Base-by-base conservation (phyloP, 2,888 invertebrate species). In the Macrophya annulata region DNA sequence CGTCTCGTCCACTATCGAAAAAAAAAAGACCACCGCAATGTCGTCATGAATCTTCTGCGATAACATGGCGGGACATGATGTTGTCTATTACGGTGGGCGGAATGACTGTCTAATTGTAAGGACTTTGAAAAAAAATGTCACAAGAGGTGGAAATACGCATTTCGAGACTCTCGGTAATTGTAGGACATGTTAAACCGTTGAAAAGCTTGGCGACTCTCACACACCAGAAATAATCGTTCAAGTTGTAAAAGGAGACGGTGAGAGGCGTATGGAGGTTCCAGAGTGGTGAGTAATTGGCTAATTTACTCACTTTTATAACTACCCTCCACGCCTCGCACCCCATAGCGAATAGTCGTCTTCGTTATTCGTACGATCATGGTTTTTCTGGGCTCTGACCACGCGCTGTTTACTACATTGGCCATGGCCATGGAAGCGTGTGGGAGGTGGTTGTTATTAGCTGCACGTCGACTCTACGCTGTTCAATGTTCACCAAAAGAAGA, bases 271-370 rank as follows among this genome's bases (percentile, higher is more conserved):
- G 31, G 21, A 40, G 21, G n/a, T 45, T 79, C 4, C 62, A 40
- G 65, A 37, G 65, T 25, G 51, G 31, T 81, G 83, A 83, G 83
- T 83, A 83, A 83, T 83, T 83, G 83, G 83, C 83, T 83, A 83
- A 83, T 83, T 83, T 83, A 68, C 45, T 62, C 17, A 83, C 83
- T 83, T 83, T 68, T 68, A 83, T 83, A 83, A 83, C 83, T 68
- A 48, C 45, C 83, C 45, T 59, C 25, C 4, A 45, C n/a, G 74
- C 25, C 45, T 77, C 62, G 62, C 62, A 65, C 81, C 62, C 81
- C 62, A 65, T 37, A 37, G n/a, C 40, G 25, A n/a, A 12, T 40
- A 21, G n/a, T 25, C 17, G 25, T 62, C 40, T 43, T 81, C 62
- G 43, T 21, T 65, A 21, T 81, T 37, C 21, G 37, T 40, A 48